Conservation (phyloP, 1,140 invertebrate species). For the Listronotus oregonensis region DNA sequence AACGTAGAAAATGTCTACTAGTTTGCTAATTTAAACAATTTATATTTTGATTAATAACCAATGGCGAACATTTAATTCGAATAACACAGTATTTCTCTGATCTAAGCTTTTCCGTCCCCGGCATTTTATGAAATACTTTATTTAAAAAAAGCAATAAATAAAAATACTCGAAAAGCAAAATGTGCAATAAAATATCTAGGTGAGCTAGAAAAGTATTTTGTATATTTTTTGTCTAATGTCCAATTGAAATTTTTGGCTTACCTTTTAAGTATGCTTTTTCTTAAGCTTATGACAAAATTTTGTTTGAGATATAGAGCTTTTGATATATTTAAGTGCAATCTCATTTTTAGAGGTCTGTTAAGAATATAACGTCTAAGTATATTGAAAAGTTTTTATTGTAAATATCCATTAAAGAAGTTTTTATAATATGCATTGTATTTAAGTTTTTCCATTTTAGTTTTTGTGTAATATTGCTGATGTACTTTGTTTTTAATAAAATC, state of each 20-base stretch:
- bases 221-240: not conserved
- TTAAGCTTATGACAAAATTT: not conserved
- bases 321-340: slow-evolving; percentile 16
- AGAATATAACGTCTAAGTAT: not conserved
- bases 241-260: not conserved
- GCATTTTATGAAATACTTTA: not conserved
- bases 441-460: no score
- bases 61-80: no score
- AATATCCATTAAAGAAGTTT: not conserved
- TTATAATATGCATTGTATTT: not conserved
- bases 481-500: no score
- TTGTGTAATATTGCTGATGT: no score
- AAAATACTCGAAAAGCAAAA: slow-evolving; percentile 14
- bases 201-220: not conserved
- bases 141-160: slow-evolving; percentile 10
- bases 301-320: slow-evolving; percentile 1
- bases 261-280: not conserved
- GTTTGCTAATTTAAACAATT: no score
- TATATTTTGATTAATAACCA: no score
- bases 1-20: no score
- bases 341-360: slow-evolving; percentile 18
- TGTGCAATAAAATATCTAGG: slow-evolving; percentile 8
- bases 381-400: slow-evolving; percentile 4
- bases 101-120: slow-evolving; percentile 1
- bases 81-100: no score